A percentile compares a stretch with the other conserved stretches of the same genome.
These are phyloP conservation scores for Bursaphelenchus okinawaensis DNA, from an alignment of 2,888 invertebrate species.

Conservation along the genomic window DNA sequence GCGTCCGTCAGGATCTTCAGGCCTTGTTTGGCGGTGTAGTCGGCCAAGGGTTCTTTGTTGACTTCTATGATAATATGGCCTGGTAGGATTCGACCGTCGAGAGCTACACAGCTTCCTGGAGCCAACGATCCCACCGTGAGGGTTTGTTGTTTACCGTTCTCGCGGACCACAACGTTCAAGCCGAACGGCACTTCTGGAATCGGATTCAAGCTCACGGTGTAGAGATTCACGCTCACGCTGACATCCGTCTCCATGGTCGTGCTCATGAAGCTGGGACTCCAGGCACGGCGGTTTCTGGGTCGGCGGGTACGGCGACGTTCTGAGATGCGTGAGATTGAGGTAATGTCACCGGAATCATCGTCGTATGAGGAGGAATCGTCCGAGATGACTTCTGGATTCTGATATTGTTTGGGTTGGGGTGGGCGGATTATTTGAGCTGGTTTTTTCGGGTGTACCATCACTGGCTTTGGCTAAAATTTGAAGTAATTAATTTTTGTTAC, in stretches of 20 bases:
- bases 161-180: constrained; percentile 20
- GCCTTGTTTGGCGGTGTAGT: constrained; percentile 20
- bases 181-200: constrained; percentile 17
- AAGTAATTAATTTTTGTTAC: background rate
- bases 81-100: constrained; percentile 27
- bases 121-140: constrained; percentile 24
- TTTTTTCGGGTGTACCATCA: background rate
- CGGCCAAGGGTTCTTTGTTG: constrained; percentile 19
- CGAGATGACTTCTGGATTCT: background rate
- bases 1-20: constrained; percentile 19
- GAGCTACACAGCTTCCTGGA: constrained; percentile 25
- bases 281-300: background rate
- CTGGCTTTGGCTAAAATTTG: background rate
- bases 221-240: constrained; percentile 28
- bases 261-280: constrained; percentile 7
- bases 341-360: background rate
- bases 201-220: constrained; percentile 30
- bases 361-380: constrained; percentile 1
- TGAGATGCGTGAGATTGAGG: background rate
- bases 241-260: constrained; percentile 16
- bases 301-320: background rate
- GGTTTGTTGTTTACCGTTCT: background rate
- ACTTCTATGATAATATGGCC: constrained; percentile 30
- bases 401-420: background rate
- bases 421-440: background rate